Evolutionary conservation across 2,888 invertebrate species (phyloP), one percentile per base, ranked within the genome.

Genomic region (Platycheirus albimanus): DNA sequence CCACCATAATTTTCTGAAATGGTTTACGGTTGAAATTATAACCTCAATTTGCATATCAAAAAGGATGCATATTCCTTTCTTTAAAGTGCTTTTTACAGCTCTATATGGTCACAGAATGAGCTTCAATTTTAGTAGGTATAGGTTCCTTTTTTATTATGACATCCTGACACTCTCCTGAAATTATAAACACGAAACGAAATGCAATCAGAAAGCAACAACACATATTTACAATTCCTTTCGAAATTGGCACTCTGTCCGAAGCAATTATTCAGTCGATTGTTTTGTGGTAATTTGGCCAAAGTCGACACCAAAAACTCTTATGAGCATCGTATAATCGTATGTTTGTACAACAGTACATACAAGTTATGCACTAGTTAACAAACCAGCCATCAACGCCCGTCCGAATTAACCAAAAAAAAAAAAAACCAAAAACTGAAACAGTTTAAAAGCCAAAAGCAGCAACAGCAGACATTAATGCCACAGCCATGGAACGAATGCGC

Each of bases 361-460:
- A 70, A 75, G 76, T 76, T 76, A 80, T 80, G 80, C 80, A 75
- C 80, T 76, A 80, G 80, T 80, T 80, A 70, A 51, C 80, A 58
- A 64, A 66, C 45, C 75, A 69, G 51, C 75, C 69, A 76, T 64
- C 75, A 74, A 69, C 79, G 64, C 76, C 70, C 45, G 56, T 43
- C 64, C 51, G 64, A 58, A 75, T 75, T 64, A 64, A 49, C 66
- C 61, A 58, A 58, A 72, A 67, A 64, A n/a, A n/a, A n/a, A n/a
- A n/a, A n/a, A n/a, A n/a, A n/a, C n/a, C n/a, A n/a, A n/a, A 70
- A n/a, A 38, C 8, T 36, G 38, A 58, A 24, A 51, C 54, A 64
- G 75, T 75, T 80, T 43, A 49, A 56, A 28, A 58, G 54, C 69
- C 52, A 17, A 43, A 30, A 49, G 56, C 43, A 49, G 11, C 52